A percentile compares a stretch with the other conserved stretches of the same genome.
Conservation (phyloP, 2,888 invertebrate genomes). For the Agrotis puta region DNA sequence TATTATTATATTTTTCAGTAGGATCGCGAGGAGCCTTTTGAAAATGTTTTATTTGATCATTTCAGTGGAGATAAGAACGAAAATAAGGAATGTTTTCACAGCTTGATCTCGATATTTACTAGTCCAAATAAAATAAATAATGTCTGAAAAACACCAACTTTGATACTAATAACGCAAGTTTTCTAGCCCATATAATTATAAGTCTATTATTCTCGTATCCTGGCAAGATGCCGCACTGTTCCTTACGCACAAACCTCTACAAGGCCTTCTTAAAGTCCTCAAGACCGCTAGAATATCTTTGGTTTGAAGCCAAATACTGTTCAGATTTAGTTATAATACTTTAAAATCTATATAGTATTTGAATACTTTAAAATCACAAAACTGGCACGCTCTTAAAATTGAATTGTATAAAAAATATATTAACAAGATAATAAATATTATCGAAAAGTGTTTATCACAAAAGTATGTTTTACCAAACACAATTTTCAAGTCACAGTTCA, state of each 20-base stretch:
- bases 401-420: too few species aligned
- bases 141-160: slow-evolving; percentile 13
- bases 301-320: slow-evolving; percentile 49
- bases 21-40: background rate
- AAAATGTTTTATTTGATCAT: background rate
- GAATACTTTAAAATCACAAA: too few species aligned
- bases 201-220: slow-evolving; percentile 50
- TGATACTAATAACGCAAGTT: slow-evolving; percentile 10
- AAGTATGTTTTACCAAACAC: too few species aligned
- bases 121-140: background rate
- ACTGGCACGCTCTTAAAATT: too few species aligned
- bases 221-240: slow-evolving; percentile 57
- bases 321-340: too few species aligned
- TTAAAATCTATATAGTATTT: too few species aligned
- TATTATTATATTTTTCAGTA: background rate
- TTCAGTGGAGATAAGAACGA: background rate
- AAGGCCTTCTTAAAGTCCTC: slow-evolving; percentile 40
- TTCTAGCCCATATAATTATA: slow-evolving; percentile 38
- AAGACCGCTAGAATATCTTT: slow-evolving; percentile 40
- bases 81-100: background rate
- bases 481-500: too few species aligned
- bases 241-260: slow-evolving; percentile 43
- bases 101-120: slow-evolving; percentile 3
- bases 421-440: too few species aligned
- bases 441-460: too few species aligned